Conservation (phyloP, 2,113 vertebrate genomes). For the Chroicocephalus ridibundus region DNA sequence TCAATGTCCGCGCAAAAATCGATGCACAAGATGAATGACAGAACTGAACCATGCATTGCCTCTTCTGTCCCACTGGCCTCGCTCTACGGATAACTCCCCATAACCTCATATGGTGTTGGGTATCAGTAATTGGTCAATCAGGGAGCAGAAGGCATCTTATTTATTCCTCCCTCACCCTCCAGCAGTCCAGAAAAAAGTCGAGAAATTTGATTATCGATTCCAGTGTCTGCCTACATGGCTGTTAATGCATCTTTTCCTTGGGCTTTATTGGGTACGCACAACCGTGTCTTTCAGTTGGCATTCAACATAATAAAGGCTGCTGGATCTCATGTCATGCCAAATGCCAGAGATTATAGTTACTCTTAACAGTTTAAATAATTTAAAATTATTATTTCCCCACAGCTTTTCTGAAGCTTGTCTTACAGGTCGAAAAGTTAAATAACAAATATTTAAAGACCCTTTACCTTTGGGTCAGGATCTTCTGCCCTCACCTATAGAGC, state of each 20-base stretch:
- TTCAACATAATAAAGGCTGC: neutral
- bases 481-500: neutral
- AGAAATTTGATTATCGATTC: neutral
- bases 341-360: neutral
- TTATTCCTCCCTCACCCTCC: neutral
- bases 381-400: neutral
- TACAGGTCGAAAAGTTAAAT: neutral
- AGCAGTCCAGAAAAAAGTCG: neutral
- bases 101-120: neutral
- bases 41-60: neutral
- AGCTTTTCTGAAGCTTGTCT: neutral
- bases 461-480: neutral
- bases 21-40: neutral
- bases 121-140: neutral
- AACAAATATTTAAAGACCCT: neutral
- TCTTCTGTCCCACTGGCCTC: neutral
- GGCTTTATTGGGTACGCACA: neutral
- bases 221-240: neutral
- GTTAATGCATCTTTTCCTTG: neutral
- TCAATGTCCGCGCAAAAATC: neutral
- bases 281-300: neutral
- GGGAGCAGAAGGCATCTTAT: neutral
- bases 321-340: neutral
- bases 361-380: neutral
- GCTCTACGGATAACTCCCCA: rapidly evolving